These are phyloP conservation scores for Acheta domesticus DNA, from an alignment of 2,888 invertebrate species.

Conservation along the genomic window DNA sequence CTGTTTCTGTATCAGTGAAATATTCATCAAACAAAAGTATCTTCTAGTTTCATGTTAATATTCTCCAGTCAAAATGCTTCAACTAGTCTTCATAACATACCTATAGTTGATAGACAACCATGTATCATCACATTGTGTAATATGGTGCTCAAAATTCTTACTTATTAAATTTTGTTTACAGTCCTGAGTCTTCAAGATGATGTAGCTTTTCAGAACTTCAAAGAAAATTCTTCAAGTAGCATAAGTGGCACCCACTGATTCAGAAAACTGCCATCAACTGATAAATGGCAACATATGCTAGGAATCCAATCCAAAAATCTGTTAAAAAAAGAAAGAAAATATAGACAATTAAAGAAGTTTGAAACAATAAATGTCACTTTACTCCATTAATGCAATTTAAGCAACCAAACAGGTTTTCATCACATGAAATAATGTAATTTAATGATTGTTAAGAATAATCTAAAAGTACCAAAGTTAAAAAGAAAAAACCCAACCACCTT, in stretches of 20 bases:
- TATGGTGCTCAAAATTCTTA: background rate
- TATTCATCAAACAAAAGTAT: conserved; percentile 7
- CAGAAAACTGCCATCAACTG: background rate
- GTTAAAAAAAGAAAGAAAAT: background rate
- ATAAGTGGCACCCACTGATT: conserved; percentile 9
- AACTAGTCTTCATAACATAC: background rate
- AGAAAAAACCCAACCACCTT: too few relatives aligned
- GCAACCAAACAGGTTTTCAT: too few relatives aligned
- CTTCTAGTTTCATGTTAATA: background rate
- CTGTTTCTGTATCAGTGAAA: background rate
- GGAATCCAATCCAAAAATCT: background rate
- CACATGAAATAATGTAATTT: too few relatives aligned
- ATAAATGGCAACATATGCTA: background rate
- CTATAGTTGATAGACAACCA: background rate
- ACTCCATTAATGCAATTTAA: too few relatives aligned
- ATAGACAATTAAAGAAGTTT: background rate
- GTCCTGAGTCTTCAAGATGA: conserved; percentile 7
- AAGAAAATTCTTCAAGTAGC: background rate
- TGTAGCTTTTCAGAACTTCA: background rate
- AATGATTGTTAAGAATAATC: too few relatives aligned
- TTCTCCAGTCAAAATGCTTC: background rate
- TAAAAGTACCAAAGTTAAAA: too few relatives aligned
- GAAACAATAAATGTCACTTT: background rate
- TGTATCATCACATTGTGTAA: background rate
- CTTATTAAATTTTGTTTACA: background rate